Base-by-base conservation (phyloP, 2,113 vertebrate species). In the sheep (Ovis aries) region DNA sequence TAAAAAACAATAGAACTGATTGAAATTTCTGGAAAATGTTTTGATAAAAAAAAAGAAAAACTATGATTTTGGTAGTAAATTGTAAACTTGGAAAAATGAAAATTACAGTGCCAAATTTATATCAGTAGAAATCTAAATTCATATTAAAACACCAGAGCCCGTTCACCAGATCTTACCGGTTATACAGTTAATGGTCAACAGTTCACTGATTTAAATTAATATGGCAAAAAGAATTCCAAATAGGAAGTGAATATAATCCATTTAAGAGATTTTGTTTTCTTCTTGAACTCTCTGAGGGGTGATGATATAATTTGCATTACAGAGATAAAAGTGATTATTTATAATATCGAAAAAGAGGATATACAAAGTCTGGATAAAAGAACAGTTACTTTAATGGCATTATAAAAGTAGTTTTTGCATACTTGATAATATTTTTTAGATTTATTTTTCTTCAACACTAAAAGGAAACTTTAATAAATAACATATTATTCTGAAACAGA, bases 11-110 rank as follows among this genome's bases (percentile, higher is more conserved):
- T 21, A 88, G 87, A 88, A 55, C 48, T 64, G 36, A 84, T 71
- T 90, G 81, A 97, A 86, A 91, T 94, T 67, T 96, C 36, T 93
- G 60, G 78, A 82, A 91, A 83, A 93, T n/a, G 5, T 88, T 91
- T 82, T 92, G 43, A 57, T 93, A 31, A 80, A 53, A 50, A 23
- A 57, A 77, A 19, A 57, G 50, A 15, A 93, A 57, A 40, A 59
- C 31, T 84, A 12, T 71, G 36, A 74, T 93, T 97, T 97, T 86
- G 71, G 36, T 91, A 87, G 53, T 17, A 95, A 78, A 57, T 90
- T 91, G 25, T 45, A 82, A 97, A 59, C 29, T 67, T 74, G 19
- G 23, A 90, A 82, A 89, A 95, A 64, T 64, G 13, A 96, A 94
- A 95, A 94, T 8, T 67, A 59, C 1, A 23, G 13, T 81, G 45